phyloP scores from a whole-genome alignment of 2,797 vertebrate species.

The Scarus forsteni region DNA sequence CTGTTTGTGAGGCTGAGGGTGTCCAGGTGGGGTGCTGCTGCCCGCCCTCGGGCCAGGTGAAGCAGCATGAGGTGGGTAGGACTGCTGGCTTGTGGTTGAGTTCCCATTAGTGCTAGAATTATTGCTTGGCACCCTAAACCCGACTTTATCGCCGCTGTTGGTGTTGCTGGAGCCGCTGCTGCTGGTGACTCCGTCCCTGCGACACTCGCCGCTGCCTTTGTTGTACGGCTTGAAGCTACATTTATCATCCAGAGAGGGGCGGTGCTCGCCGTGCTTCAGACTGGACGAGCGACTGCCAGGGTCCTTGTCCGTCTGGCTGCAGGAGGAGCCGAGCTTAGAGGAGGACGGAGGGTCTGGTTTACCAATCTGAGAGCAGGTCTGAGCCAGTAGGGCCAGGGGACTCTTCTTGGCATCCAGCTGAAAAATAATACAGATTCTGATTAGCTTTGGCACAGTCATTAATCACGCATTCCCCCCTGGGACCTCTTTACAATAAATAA shows the following conservation, averaged over 20 bases:
- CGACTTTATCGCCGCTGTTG: constrained; percentile 82
- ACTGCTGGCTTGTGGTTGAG: constrained; percentile 72
- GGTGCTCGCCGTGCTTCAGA: constrained; percentile 83
- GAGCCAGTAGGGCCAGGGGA: constrained; percentile 94
- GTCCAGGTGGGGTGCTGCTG: constrained; percentile 84
- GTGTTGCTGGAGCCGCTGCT: constrained; percentile 44
- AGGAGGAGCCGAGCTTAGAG: constrained; percentile 89
- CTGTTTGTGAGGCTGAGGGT: constrained; percentile 72
- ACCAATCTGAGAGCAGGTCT: constrained; percentile 98
- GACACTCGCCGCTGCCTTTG: constrained; percentile 86
- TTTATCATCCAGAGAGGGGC: constrained; percentile 90
- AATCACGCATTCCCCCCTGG: neutral
- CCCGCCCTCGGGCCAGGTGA: constrained; percentile 80
- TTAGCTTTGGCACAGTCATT: constrained; percentile 13
- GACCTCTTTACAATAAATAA: neutral
- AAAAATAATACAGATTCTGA: constrained; percentile 45
- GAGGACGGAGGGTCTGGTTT: constrained; percentile 94
- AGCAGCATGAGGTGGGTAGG: constrained; percentile 85
- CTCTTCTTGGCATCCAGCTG: constrained; percentile 99
- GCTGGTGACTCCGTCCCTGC: constrained; percentile 85
- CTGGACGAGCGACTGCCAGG: constrained; percentile 76
- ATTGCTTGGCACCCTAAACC: constrained; percentile 89
- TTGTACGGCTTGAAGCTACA: constrained; percentile 98
- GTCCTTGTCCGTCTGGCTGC: constrained; percentile 90
- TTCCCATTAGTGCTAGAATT: constrained; percentile 61